Percentiles rank a stretch among this genome's conserved stretches.
Conservation (phyloP, 2,113 vertebrate species). For the Epinephelus lanceolatus region DNA sequence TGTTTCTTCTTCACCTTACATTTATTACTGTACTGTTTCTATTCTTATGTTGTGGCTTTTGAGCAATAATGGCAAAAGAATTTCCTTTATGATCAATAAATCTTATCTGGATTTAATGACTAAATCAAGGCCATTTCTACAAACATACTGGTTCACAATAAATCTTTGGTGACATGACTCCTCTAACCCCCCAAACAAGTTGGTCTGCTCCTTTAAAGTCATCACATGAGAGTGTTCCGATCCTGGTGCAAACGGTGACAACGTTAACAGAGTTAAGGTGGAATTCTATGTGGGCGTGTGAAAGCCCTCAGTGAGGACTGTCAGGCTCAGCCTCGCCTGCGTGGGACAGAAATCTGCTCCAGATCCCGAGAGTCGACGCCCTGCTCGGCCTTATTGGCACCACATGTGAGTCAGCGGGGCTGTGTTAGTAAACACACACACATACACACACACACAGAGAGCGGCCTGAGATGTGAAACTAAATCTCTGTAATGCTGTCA, state of each 20-base stretch:
- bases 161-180: too few relatives aligned
- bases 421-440: conserved; percentile 36
- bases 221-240: background rate
- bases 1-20: too few relatives aligned
- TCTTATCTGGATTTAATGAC: too few relatives aligned
- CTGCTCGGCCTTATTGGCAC: conserved; percentile 58
- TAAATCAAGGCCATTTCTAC: too few relatives aligned
- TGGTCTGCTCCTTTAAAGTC: background rate
- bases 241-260: background rate
- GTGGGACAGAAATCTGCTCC: conserved; percentile 42
- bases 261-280: background rate
- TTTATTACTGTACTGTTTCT: too few relatives aligned
- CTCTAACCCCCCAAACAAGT: too few relatives aligned
- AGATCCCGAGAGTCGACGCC: conserved; percentile 40
- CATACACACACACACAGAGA: conserved; percentile 24
- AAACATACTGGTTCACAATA: too few relatives aligned
- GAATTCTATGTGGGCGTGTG: background rate
- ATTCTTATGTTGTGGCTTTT: too few relatives aligned
- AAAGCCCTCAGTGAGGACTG: conserved; percentile 17
- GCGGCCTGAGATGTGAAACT: background rate
- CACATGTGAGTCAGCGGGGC: conserved; percentile 55
- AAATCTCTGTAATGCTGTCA: conserved; percentile 19
- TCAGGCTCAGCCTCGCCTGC: conserved; percentile 34
- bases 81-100: too few relatives aligned
- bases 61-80: too few relatives aligned